Evolutionary conservation across 2,888 invertebrate genomes (phyloP).

Genomic region (Dioctria linearis): DNA sequence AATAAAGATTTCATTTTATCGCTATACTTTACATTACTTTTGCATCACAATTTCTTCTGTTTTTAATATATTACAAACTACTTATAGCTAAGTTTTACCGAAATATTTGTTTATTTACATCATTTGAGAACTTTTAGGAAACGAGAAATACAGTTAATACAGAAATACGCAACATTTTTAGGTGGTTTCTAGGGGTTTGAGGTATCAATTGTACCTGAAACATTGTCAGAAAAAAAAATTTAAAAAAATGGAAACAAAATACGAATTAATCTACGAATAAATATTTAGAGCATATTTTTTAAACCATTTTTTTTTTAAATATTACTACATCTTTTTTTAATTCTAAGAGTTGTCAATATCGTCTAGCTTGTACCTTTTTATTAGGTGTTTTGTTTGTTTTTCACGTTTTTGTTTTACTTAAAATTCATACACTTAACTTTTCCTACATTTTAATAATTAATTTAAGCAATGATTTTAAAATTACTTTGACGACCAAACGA

Average conservation of each 20-base stretch:
- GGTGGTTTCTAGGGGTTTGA: not conserved
- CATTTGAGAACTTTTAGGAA: not conserved
- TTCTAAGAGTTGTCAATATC: not conserved
- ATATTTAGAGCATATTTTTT: no score
- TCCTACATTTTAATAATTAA: not conserved
- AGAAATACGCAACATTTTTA: not conserved
- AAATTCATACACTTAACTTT: not conserved
- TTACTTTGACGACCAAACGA: constrained; percentile 44
- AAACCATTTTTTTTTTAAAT: no score
- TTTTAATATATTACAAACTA: constrained; percentile 4
- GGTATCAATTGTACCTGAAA: not conserved
- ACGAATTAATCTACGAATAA: no score
- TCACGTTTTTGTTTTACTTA: constrained; percentile 5
- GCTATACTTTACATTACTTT: not conserved
- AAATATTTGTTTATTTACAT: not conserved
- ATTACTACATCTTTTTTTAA: not conserved
- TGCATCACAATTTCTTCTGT: not conserved
- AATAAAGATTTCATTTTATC: not conserved
- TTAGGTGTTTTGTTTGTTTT: constrained; percentile 19
- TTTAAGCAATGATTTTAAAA: constrained; percentile 8
- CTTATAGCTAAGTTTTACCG: constrained; percentile 6
- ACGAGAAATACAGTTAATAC: no score
- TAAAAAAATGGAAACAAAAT: not conserved
- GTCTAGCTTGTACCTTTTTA: constrained; percentile 19
- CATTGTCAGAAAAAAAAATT: not conserved